phyloP scores from a whole-genome alignment of 2,113 vertebrate genomes.

The Oreochromis spilurus region DNA sequence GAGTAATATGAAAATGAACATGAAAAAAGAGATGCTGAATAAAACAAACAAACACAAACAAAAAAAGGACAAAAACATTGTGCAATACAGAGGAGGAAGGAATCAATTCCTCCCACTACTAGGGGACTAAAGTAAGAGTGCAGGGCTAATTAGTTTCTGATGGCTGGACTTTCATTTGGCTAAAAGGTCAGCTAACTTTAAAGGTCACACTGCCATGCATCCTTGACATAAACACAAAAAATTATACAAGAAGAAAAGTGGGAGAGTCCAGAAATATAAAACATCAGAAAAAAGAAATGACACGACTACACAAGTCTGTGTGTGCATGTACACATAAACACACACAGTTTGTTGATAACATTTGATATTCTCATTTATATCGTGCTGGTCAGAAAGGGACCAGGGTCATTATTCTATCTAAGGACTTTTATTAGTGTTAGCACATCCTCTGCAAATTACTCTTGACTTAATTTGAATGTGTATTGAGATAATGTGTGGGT shows the following conservation, averaged over 20 bases:
- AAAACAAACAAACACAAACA: background rate
- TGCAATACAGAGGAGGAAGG: background rate
- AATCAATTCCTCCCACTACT: slow-evolving; percentile 35
- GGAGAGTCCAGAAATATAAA: slow-evolving; percentile 14
- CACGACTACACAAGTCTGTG: background rate
- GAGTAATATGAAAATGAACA: slow-evolving; percentile 5
- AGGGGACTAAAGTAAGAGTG: slow-evolving; percentile 53
- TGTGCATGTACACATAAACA: background rate
- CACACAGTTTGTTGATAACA: slow-evolving; percentile 12
- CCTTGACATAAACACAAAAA: slow-evolving; percentile 25
- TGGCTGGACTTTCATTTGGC: slow-evolving; percentile 65
- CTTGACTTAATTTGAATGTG: slow-evolving; percentile 67
- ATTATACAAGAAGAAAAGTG: background rate
- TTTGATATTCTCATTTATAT: slow-evolving; percentile 58
- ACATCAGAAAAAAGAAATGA: slow-evolving; percentile 32
- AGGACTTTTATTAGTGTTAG: slow-evolving; percentile 61
- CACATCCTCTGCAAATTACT: slow-evolving; percentile 63
- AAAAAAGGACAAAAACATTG: background rate
- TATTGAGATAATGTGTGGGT: background rate
- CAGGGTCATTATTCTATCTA: slow-evolving; percentile 63
- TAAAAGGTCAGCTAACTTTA: slow-evolving; percentile 71
- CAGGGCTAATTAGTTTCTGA: slow-evolving; percentile 71
- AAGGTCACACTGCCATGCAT: slow-evolving; percentile 58
- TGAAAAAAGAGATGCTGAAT: background rate
- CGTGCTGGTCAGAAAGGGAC: slow-evolving; percentile 47